Evolutionary conservation across 53 echinoderm and acorn worm genomes (phyloP).

Genomic region (Mesocentrotus franciscanus): DNA sequence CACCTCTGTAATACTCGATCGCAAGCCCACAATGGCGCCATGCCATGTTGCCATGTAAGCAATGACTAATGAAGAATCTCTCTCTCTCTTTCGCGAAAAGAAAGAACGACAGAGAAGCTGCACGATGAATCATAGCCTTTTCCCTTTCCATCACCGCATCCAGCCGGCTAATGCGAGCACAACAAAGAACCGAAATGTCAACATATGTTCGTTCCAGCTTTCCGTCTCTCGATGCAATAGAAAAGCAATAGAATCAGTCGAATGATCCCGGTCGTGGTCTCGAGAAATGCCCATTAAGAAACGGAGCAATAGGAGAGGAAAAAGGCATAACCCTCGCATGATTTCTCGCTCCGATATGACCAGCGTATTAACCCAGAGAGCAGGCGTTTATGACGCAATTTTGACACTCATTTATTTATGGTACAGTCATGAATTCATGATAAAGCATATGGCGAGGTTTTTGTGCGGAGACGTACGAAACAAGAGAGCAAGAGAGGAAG

Average conservation of each 20-base stretch:
- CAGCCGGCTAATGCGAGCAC: neutral
- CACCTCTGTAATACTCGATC: neutral
- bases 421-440: conserved; percentile 57
- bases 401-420: conserved; percentile 62
- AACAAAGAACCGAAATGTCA: conserved; percentile 32
- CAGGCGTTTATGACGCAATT: conserved; percentile 59
- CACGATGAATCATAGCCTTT: conserved; percentile 1
- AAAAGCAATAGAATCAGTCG: neutral
- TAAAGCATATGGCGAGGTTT: conserved; percentile 47
- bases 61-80: neutral
- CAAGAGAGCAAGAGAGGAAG: neutral
- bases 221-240: neutral
- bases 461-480: conserved; percentile 5
- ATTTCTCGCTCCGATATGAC: neutral
- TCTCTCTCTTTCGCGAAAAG: neutral
- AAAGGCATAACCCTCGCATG: neutral
- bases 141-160: neutral
- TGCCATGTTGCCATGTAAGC: conserved; percentile 5
- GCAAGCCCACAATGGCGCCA: neutral
- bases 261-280: neutral
- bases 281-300: neutral
- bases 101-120: neutral
- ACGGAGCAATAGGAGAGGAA: neutral
- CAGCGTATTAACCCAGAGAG: conserved; percentile 18
- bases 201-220: conserved; percentile 18